Evolutionary conservation across 2,797 vertebrate genomes (phyloP).

Genomic region (Novumbra hubbsi): DNA sequence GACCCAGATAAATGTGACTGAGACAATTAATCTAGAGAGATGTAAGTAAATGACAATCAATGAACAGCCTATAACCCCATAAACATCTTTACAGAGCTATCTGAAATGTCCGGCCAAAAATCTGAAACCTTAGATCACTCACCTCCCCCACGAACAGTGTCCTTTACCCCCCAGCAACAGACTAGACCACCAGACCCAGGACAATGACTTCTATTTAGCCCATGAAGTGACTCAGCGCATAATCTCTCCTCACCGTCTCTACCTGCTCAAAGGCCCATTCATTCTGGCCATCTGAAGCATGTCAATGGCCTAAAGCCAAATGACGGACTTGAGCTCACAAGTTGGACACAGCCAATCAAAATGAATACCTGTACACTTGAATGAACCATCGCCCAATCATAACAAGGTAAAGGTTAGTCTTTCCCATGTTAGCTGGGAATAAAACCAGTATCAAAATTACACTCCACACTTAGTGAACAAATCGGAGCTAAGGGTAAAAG

Average conservation of each 20-base stretch:
- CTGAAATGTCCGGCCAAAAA: slow-evolving; percentile 35
- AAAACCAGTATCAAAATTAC: background rate
- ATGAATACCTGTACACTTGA: slow-evolving; percentile 14
- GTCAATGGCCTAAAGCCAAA: slow-evolving; percentile 36
- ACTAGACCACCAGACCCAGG: slow-evolving; percentile 27
- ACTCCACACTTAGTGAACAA: background rate
- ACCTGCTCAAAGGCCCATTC: slow-evolving; percentile 58
- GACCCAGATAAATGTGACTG: slow-evolving; percentile 74
- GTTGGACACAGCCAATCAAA: slow-evolving; percentile 20
- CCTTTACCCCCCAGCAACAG: background rate
- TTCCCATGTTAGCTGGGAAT: background rate
- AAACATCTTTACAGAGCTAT: slow-evolving; percentile 26
- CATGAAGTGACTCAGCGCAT: slow-evolving; percentile 54
- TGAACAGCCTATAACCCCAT: background rate
- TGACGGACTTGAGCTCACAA: slow-evolving; percentile 18
- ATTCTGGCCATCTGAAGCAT: slow-evolving; percentile 39
- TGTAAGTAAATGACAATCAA: slow-evolving; percentile 74
- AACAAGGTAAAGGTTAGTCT: background rate
- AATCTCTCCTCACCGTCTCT: slow-evolving; percentile 6
- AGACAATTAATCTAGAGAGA: slow-evolving; percentile 67
- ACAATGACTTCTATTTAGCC: slow-evolving; percentile 72
- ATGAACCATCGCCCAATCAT: slow-evolving; percentile 21
- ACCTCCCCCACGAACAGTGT: slow-evolving; percentile 23
- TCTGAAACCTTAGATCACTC: slow-evolving; percentile 50
- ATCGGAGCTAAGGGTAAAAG: background rate